These are phyloP conservation scores for Arizona elegans DNA, from an alignment of 2,113 vertebrate genomes.

Conservation along the genomic window DNA sequence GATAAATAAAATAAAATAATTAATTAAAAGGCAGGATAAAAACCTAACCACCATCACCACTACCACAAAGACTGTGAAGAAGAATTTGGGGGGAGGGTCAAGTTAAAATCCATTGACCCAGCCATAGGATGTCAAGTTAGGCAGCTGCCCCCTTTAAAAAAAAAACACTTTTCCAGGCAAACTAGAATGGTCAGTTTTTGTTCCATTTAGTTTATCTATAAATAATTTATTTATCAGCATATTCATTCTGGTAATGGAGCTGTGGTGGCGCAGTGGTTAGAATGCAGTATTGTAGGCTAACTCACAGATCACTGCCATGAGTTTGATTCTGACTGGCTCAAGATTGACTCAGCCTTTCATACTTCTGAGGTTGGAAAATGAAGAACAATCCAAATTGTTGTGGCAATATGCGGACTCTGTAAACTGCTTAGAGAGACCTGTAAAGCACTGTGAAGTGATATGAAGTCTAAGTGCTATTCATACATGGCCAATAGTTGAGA, in stretches of 20 bases:
- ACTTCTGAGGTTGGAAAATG: not conserved
- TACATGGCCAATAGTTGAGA: not conserved
- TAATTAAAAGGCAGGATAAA: not conserved
- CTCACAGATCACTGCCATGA: not conserved
- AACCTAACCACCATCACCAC: not conserved
- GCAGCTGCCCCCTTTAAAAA: not conserved
- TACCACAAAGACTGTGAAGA: not conserved
- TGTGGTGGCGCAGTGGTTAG: not conserved
- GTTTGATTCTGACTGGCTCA: not conserved
- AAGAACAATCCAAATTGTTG: not conserved
- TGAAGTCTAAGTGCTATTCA: not conserved
- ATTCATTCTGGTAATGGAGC: not conserved
- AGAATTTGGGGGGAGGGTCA: not conserved
- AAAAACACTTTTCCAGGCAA: not conserved
- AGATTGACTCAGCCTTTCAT: not conserved
- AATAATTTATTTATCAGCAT: not conserved
- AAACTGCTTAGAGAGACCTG: not conserved
- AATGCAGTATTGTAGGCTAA: not conserved
- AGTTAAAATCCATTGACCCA: not conserved
- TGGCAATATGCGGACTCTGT: not conserved
- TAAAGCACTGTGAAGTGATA: not conserved
- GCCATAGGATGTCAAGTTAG: not conserved
- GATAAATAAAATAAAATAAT: not conserved
- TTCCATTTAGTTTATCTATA: not conserved
- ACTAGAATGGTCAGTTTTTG: not conserved